phyloP scores from a whole-genome alignment of 2,888 invertebrate species.

The Tetranychus truncatus region DNA sequence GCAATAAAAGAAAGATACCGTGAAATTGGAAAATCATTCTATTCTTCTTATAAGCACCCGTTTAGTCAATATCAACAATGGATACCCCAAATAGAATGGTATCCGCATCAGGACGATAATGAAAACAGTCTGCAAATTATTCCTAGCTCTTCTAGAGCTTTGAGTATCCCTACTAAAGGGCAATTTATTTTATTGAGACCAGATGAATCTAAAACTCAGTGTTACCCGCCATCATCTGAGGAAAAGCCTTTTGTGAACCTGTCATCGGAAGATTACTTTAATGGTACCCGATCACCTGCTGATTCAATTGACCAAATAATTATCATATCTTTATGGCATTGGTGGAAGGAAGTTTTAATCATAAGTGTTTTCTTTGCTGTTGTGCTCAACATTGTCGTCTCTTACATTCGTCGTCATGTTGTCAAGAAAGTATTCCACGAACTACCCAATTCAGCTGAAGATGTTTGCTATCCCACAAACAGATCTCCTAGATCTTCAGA shows the following conservation, averaged over 20 bases:
- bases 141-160: not conserved
- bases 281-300: slow-evolving; percentile 3
- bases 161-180: not conserved
- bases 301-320: slow-evolving; percentile 48
- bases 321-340: slow-evolving; percentile 55
- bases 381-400: slow-evolving; percentile 45
- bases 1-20: slow-evolving; percentile 1
- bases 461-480: not conserved
- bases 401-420: slow-evolving; percentile 11
- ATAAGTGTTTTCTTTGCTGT: slow-evolving; percentile 55
- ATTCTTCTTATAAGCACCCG: not conserved
- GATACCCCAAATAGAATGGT: slow-evolving; percentile 18
- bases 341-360: slow-evolving; percentile 62
- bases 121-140: not conserved
- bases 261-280: slow-evolving; percentile 5
- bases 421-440: not conserved
- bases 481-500: not conserved
- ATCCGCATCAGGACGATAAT: slow-evolving; percentile 8
- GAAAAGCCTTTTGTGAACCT: not conserved
- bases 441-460: not conserved
- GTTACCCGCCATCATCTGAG: not conserved
- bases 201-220: not conserved
- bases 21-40: not conserved
- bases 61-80: not conserved
- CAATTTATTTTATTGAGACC: not conserved